A percentile compares a stretch with the other conserved stretches of the same genome.
phyloP scores from a whole-genome alignment of 2,113 vertebrate genomes.

The Brachyistius frenatus region DNA sequence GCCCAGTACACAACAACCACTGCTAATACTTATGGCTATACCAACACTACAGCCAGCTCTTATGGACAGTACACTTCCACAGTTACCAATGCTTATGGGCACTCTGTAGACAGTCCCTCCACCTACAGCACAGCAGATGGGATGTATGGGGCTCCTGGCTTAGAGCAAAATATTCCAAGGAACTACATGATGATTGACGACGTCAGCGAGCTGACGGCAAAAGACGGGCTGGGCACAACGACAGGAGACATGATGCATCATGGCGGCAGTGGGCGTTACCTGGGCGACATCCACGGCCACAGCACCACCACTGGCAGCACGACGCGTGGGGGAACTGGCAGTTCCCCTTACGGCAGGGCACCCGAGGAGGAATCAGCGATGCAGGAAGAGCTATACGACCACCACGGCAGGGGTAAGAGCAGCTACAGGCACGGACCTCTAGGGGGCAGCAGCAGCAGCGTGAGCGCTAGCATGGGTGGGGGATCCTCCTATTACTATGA shows the following conservation, averaged over 20 bases:
- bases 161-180: constrained; percentile 95
- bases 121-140: constrained; percentile 89
- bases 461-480: constrained; percentile 85
- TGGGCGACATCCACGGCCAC: constrained; percentile 75
- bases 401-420: constrained; percentile 92
- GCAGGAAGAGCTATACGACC: constrained; percentile 96
- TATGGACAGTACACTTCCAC: constrained; percentile 84
- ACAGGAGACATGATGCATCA: constrained; percentile 89
- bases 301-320: constrained; percentile 75
- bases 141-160: constrained; percentile 89
- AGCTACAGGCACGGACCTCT: constrained; percentile 86
- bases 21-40: constrained; percentile 83
- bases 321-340: constrained; percentile 80
- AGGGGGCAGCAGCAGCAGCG: constrained; percentile 85
- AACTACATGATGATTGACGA: constrained; percentile 99
- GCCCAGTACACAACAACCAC: constrained; percentile 87
- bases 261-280: constrained; percentile 82
- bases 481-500: constrained; percentile 91
- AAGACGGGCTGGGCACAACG: constrained; percentile 88
- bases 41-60: constrained; percentile 83
- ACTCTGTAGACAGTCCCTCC: constrained; percentile 85
- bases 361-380: constrained; percentile 90
- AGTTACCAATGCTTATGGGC: constrained; percentile 88
- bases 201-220: constrained; percentile 95
- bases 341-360: constrained; percentile 91